Percentiles rank a stretch among this genome's conserved stretches.
Evolutionary conservation across 2,113 vertebrate species (phyloP).

Genomic region (Thomomys bottae): DNA sequence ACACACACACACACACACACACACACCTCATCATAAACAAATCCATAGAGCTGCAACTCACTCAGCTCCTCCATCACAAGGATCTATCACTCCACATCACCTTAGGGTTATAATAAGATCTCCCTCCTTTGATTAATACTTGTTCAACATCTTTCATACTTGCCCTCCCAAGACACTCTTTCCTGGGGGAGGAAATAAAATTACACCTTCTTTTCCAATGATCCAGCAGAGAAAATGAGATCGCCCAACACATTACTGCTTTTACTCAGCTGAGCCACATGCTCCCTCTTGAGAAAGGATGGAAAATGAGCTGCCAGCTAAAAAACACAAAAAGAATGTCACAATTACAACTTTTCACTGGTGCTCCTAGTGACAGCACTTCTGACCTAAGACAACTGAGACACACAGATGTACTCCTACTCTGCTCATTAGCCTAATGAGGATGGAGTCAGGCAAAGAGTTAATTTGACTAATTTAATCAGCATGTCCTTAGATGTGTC

Average conservation of each 20-base stretch:
- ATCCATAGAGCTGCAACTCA: not conserved
- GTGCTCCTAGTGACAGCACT: constrained; percentile 59
- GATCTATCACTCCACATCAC: constrained; percentile 36
- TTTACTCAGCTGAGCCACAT: constrained; percentile 27
- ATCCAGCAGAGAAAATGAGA: constrained; percentile 72
- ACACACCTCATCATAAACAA: constrained; percentile 43
- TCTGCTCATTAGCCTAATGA: constrained; percentile 84
- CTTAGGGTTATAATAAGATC: constrained; percentile 43
- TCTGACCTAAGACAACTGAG: constrained; percentile 68
- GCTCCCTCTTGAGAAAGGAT: constrained; percentile 77
- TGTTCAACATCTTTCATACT: constrained; percentile 62
- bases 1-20: not conserved
- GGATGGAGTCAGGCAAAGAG: constrained; percentile 78
- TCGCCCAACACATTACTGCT: constrained; percentile 39
- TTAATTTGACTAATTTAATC: constrained; percentile 81
- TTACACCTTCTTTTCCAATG: constrained; percentile 69
- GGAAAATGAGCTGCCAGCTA: constrained; percentile 75
- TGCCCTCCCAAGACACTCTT: constrained; percentile 61
- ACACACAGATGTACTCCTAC: constrained; percentile 52
- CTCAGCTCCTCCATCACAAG: constrained; percentile 40
- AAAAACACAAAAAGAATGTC: constrained; percentile 50
- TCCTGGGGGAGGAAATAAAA: constrained; percentile 74
- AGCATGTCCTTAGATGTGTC: constrained; percentile 62
- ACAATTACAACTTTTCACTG: constrained; percentile 64
- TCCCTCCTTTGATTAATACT: constrained; percentile 44